These are phyloP conservation scores for Cerastis rubricosa DNA, from an alignment of 2,888 invertebrate genomes.

Conservation along the genomic window DNA sequence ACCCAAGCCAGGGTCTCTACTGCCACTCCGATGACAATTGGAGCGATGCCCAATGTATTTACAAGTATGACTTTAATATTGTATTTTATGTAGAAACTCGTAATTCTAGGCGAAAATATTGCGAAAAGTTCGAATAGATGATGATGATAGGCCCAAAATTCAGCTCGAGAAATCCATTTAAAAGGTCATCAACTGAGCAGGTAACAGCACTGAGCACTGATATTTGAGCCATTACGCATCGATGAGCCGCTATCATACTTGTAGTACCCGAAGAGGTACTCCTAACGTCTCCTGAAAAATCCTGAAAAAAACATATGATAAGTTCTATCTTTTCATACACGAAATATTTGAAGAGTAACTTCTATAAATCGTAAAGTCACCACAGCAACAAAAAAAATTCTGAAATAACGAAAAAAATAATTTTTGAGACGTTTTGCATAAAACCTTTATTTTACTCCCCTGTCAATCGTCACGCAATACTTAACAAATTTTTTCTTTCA, in stretches of 20 bases:
- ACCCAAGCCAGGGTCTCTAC: constrained; percentile 86
- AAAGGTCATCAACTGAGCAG: not conserved
- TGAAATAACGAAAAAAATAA: too few species aligned
- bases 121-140: not conserved
- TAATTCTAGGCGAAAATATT: not conserved
- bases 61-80: constrained; percentile 77
- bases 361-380: too few species aligned
- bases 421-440: too few species aligned
- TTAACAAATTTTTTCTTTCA: too few species aligned
- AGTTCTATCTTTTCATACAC: too few species aligned
- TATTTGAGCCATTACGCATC: too few species aligned
- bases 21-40: constrained; percentile 87
- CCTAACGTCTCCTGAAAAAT: not conserved
- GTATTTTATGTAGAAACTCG: not conserved
- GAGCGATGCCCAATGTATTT: constrained; percentile 88
- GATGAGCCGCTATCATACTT: not conserved
- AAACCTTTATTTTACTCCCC: too few species aligned
- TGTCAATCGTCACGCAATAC: too few species aligned
- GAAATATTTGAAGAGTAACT: too few species aligned
- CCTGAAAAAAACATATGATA: not conserved
- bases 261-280: not conserved
- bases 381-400: too few species aligned
- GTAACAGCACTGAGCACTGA: not conserved
- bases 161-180: not conserved
- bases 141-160: not conserved